Percentiles rank a stretch among this genome's conserved stretches.
Evolutionary conservation across 2,888 invertebrate species (phyloP).

Genomic region (Drosophila trichaetosa): DNA sequence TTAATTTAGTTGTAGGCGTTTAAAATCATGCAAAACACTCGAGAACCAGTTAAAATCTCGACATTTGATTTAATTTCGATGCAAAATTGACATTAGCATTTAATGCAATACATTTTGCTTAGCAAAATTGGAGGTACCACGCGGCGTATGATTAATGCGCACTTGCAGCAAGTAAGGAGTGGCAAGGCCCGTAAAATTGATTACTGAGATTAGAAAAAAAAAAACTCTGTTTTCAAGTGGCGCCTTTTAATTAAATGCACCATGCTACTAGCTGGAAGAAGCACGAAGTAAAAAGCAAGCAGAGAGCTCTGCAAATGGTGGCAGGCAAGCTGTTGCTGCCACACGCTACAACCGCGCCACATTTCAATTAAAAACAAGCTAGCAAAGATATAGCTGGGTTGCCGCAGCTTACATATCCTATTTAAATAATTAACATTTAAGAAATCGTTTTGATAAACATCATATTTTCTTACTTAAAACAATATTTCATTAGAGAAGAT

Average conservation of each 20-base stretch:
- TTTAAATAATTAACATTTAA: background rate
- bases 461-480: background rate
- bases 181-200: conserved; percentile 44
- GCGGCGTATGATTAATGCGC: conserved; percentile 64
- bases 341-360: conserved; percentile 85
- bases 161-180: conserved; percentile 39
- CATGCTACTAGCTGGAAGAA: conserved; percentile 3
- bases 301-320: conserved; percentile 58
- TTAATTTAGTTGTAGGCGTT: conserved; percentile 42
- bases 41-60: conserved; percentile 23
- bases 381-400: background rate
- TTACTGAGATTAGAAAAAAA: conserved; percentile 48
- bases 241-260: conserved; percentile 72
- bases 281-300: conserved; percentile 20
- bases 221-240: conserved; percentile 46
- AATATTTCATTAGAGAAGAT: background rate
- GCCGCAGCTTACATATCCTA: conserved; percentile 17
- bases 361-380: conserved; percentile 64
- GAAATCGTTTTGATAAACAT: background rate
- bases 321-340: conserved; percentile 82
- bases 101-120: conserved; percentile 33
- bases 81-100: conserved; percentile 46
- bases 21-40: conserved; percentile 46
- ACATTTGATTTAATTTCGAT: conserved; percentile 66
- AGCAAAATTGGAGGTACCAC: conserved; percentile 26